phyloP scores from a whole-genome alignment of 2,888 invertebrate genomes.

The Timema cristinae region DNA sequence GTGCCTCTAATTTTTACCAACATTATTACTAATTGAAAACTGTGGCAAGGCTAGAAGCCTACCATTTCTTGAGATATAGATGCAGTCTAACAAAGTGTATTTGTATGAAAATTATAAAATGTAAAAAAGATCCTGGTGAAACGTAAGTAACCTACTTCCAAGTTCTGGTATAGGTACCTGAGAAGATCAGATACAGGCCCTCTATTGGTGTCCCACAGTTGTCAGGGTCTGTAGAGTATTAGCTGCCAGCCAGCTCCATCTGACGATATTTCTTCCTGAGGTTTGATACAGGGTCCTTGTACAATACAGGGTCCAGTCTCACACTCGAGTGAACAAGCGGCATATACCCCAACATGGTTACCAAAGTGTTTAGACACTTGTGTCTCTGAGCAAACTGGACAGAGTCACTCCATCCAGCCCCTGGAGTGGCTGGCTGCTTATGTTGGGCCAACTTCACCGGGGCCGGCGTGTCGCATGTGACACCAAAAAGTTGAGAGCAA shows the following conservation, averaged over 20 bases:
- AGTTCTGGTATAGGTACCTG: no score
- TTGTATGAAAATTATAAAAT: no score
- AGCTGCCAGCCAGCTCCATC: conserved; percentile 74
- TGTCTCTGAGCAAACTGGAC: conserved; percentile 93
- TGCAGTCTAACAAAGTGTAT: no score
- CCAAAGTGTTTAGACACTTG: conserved; percentile 90
- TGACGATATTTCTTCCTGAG: conserved; percentile 91
- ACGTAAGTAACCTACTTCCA: no score
- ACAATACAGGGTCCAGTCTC: conserved; percentile 90
- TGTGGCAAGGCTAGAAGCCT: no score
- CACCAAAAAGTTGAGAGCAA: conserved; percentile 92
- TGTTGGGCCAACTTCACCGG: conserved; percentile 93
- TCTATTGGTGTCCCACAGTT: no score
- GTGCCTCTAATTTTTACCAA: no score
- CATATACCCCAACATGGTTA: conserved; percentile 93
- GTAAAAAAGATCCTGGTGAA: no score
- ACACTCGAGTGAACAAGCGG: conserved; percentile 84
- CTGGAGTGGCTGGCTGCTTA: conserved; percentile 55
- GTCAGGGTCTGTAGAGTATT: neutral
- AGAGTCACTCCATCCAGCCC: conserved; percentile 86
- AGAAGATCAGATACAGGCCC: no score
- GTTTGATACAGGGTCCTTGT: conserved; percentile 93
- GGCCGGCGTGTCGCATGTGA: conserved; percentile 88
- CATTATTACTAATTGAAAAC: no score
- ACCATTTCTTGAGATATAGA: no score